Evolutionary conservation across 1,140 invertebrate species (phyloP).

Genomic region (Sinonovacula constricta): DNA sequence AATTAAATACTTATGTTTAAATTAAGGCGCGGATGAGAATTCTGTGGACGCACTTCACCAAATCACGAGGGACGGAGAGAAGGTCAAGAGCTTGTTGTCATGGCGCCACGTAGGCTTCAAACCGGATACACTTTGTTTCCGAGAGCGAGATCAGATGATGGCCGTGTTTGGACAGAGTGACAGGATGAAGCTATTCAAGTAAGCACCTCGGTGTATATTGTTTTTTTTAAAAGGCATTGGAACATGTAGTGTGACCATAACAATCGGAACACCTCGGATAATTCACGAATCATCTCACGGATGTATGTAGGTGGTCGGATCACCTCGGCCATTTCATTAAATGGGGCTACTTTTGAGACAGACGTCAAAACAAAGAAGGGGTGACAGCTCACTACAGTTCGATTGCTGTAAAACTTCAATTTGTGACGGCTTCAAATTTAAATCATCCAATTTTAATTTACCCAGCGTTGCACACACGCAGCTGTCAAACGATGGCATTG

Average conservation of each 20-base stretch:
- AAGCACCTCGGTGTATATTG: not conserved
- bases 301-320: too few species aligned
- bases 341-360: too few species aligned
- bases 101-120: constrained; percentile 43
- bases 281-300: too few species aligned
- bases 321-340: too few species aligned
- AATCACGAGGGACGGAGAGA: constrained; percentile 25
- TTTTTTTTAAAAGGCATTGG: not conserved
- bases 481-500: too few species aligned
- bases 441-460: too few species aligned
- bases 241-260: not conserved
- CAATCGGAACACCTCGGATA: too few species aligned
- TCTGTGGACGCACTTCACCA: constrained; percentile 39
- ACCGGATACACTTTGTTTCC: constrained; percentile 20
- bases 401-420: too few species aligned
- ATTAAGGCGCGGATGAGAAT: not conserved
- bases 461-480: not conserved
- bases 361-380: not conserved
- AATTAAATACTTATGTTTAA: too few species aligned
- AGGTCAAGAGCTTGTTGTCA: constrained; percentile 42
- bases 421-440: too few species aligned
- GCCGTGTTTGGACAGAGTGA: constrained; percentile 35
- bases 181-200: constrained; percentile 41
- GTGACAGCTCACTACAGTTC: not conserved
- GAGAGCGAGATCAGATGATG: constrained; percentile 31